phyloP scores from a whole-genome alignment of 2,113 vertebrate species.

The Alethe castanea region DNA sequence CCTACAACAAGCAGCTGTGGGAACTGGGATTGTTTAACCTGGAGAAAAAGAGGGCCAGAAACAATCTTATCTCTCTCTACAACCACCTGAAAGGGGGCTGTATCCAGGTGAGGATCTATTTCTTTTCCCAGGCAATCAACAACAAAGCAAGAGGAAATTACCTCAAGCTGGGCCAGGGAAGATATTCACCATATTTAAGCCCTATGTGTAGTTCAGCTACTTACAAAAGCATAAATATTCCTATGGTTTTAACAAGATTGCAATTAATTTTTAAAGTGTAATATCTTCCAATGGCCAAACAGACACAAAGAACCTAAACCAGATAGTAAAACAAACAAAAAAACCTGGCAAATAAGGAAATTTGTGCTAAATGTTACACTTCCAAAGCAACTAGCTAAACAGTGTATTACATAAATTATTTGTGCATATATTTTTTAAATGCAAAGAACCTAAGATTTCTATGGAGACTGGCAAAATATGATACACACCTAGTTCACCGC shows the following conservation, averaged over 20 bases:
- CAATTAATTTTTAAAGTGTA: neutral
- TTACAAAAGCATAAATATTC: neutral
- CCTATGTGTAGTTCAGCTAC: neutral
- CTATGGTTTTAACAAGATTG: neutral
- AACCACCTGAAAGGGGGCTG: neutral
- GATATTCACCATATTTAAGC: neutral
- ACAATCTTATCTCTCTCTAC: accelerated
- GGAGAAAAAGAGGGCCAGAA: neutral
- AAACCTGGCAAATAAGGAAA: neutral
- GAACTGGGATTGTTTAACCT: neutral
- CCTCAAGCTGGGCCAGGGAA: neutral
- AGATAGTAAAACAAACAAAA: neutral
- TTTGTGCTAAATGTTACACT: neutral
- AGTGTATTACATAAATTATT: neutral
- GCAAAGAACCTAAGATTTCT: neutral
- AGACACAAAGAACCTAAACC: neutral
- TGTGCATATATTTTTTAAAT: neutral
- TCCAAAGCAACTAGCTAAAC: neutral
- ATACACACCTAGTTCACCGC: neutral
- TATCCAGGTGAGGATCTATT: accelerated
- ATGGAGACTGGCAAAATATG: neutral
- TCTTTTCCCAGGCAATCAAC: neutral
- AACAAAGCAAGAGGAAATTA: neutral
- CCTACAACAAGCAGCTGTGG: accelerated
- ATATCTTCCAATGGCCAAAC: neutral